Conservation (phyloP, 2,888 invertebrate species). For the Diarsia dahlii region DNA sequence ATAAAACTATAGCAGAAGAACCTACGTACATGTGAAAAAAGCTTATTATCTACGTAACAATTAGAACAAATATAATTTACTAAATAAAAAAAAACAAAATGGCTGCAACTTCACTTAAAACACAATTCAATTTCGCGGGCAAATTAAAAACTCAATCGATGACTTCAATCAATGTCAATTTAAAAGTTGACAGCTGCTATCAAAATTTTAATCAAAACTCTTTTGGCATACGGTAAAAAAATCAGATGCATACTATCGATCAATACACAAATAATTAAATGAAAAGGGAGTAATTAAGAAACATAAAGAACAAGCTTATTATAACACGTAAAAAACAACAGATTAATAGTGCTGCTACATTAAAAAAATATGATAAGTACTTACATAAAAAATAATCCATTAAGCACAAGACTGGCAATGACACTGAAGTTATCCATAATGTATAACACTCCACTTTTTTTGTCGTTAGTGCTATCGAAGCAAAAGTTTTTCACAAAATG, state of each 20-base stretch:
- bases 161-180: background rate
- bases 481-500: slow-evolving; percentile 53
- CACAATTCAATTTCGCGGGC: slow-evolving; percentile 7
- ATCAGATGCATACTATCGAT: background rate
- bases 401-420: slow-evolving; percentile 11
- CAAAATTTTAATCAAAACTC: background rate
- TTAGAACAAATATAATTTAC: background rate
- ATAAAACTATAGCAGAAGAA: too few species aligned
- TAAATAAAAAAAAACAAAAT: background rate
- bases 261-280: background rate
- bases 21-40: too few species aligned
- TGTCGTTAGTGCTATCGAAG: slow-evolving; percentile 26
- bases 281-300: background rate
- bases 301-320: fast-evolving
- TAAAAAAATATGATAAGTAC: slow-evolving; percentile 16
- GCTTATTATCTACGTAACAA: background rate
- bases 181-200: slow-evolving; percentile 12
- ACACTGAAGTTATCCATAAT: slow-evolving; percentile 29
- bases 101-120: background rate
- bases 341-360: slow-evolving; percentile 9
- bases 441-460: slow-evolving; percentile 31
- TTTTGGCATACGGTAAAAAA: background rate
- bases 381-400: slow-evolving; percentile 42
- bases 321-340: background rate
- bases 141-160: background rate